Base-by-base conservation (phyloP, 2,797 vertebrate genomes). In the Danio albolineatus region DNA sequence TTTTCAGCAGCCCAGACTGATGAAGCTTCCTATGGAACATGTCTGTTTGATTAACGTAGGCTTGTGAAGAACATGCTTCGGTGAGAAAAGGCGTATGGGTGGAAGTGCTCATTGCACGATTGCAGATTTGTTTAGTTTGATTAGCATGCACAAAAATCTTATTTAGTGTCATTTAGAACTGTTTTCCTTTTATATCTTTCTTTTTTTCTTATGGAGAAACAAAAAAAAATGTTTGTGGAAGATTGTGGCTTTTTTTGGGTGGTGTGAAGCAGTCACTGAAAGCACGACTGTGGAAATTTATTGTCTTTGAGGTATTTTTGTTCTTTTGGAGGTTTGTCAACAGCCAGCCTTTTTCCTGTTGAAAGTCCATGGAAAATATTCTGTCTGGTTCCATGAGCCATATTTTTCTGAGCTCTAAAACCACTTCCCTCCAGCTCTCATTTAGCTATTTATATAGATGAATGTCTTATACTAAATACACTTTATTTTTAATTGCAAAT, bases 251-350 rank as follows among this genome's bases (percentile, higher is more conserved):
- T 71, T 82, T 75, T 85, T 73, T 66, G 28, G 78, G 74, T 48
- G 70, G 61, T 76, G 62, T 39, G 62, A 73, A 57, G 69, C 16
- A 51, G 59, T 82, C 65, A 70, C 43, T 82, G 84, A 39, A 62
- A 76, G 19, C 56, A 41, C 61, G 70, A 78, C 77, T 86, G 54
- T 79, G 73, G 66, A 84, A 71, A 85, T 88, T 82, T 82, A 85
- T 80, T 81, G 77, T 80, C 70, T 62, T 80, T 84, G 59, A 83
- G 84, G 78, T 81, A 82, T 85, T 85, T 83, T 79, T 84, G 59
- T 83, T 59, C 77, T 83, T 85, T 78, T 86, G 82, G 82, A 84
- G 76, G 77, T 83, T 83, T 81, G 56, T 86, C 81, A 86, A 82
- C 75, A 83, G 76, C 67, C 79, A 54, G 77, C 79, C 57, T 80